Evolutionary conservation across 1,140 invertebrate species (phyloP).

Genomic region (Anastatus disparis): DNA sequence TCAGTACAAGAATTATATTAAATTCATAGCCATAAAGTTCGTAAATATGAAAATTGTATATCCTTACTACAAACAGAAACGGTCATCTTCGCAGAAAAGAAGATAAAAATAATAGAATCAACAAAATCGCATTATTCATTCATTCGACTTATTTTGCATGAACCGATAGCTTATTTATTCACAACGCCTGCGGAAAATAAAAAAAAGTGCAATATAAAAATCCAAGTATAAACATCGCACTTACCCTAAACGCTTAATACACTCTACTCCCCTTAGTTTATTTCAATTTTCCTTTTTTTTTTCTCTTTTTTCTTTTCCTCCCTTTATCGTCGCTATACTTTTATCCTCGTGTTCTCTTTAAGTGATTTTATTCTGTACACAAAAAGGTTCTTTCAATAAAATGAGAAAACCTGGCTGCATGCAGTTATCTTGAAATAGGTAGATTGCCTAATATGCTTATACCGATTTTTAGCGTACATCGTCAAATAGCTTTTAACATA

Average conservation of each 20-base stretch:
- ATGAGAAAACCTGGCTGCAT: too few relatives aligned
- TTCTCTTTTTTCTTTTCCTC: background rate
- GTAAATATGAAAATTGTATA: too few relatives aligned
- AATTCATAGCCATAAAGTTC: background rate
- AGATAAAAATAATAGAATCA: background rate
- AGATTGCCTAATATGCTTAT: too few relatives aligned
- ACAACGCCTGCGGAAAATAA: background rate
- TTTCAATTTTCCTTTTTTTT: too few relatives aligned
- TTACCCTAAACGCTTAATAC: background rate
- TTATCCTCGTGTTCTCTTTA: background rate
- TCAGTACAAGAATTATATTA: slow-evolving; percentile 6
- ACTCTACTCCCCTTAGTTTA: background rate
- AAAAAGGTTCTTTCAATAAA: too few relatives aligned
- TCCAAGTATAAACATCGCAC: slow-evolving; percentile 5
- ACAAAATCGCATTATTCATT: slow-evolving; percentile 7
- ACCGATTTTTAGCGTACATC: too few relatives aligned
- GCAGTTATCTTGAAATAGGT: too few relatives aligned
- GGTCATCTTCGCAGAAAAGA: background rate
- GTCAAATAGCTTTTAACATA: too few relatives aligned
- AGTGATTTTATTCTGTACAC: too few relatives aligned
- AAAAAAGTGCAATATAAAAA: slow-evolving; percentile 6
- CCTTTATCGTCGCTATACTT: background rate
- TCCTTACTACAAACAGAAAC: too few relatives aligned
- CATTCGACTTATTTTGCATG: background rate
- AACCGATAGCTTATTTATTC: slow-evolving; percentile 11